Base-by-base conservation (phyloP, 2,888 invertebrate species). In the Cataglyphis rosenhaueri region DNA sequence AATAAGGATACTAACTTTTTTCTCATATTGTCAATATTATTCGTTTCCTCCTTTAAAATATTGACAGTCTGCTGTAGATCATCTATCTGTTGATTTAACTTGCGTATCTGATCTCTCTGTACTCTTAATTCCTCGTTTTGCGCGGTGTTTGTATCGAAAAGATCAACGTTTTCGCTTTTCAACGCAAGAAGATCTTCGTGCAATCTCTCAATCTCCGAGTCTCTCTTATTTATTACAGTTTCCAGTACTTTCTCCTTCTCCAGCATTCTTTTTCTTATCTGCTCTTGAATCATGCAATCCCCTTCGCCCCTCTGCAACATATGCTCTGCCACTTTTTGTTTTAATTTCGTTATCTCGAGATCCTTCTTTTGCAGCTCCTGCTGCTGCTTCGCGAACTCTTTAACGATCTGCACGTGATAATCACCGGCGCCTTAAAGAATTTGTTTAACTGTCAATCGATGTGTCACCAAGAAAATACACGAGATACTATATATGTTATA, bases 321-420 rank as follows among this genome's bases (percentile, higher is more conserved):
- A 35, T 88, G 84, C 12, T 86, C 55, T 38, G 57, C 81, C 25
- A 90, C 79, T 75, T 88, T 81, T 8, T 85, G 64, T 61, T 85
- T 87, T 66, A 91, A 85, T 21, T 81, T 75, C 18, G 82, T 78
- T 55, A 91, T 88, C 82, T 92, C 91, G 4, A 73, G 61, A 9
- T 91, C 84, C 52, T 88, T 89, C 32, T 70, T 81, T 15, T 85
- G 83, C 18, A 91, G 64, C 38, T 91, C 87, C 5, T 88, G 84
- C 10, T 91, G 89, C 15, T 91, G 90, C 48, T 86, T 88, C 12
- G 86, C 85, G 41, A 92, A 84, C 29, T 91, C 89, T 35, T 81
- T 66, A 3, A 88, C 66, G 18, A 90, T 86, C 18, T 87, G 82
- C 8, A 71, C 61, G 1, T 79, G 84, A 9, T 90, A 86, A 75